These are phyloP conservation scores for Lordiphosa collinella DNA, from an alignment of 1,140 invertebrate genomes.

Conservation along the genomic window DNA sequence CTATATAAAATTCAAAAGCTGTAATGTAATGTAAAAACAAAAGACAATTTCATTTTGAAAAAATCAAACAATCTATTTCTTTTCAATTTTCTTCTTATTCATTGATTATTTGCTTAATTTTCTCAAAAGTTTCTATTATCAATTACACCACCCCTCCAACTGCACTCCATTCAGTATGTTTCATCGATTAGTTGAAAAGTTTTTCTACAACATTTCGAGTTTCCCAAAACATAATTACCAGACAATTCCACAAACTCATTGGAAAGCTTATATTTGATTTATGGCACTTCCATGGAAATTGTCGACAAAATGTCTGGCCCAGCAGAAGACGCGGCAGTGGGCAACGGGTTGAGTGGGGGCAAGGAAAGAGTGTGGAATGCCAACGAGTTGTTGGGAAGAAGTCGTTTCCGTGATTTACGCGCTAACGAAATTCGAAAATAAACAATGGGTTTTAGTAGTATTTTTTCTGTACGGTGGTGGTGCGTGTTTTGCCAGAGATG, in stretches of 20 bases:
- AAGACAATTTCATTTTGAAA: too few species aligned
- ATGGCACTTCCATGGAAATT: slow-evolving; percentile 75
- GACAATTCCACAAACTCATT: slow-evolving; percentile 56
- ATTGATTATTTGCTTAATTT: too few species aligned
- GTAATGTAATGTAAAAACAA: too few species aligned
- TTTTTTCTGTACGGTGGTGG: slow-evolving; percentile 32
- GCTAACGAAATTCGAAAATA: slow-evolving; percentile 68
- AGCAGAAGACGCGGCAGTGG: slow-evolving; percentile 28
- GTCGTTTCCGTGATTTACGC: slow-evolving; percentile 74
- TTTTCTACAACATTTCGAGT: slow-evolving; percentile 1
- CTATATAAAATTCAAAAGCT: too few species aligned
- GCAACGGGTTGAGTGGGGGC: neutral
- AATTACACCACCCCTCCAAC: too few species aligned
- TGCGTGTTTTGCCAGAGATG: slow-evolving; percentile 5
- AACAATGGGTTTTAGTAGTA: slow-evolving; percentile 69
- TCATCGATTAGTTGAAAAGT: neutral
- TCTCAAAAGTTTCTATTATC: too few species aligned
- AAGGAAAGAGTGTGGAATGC: neutral
- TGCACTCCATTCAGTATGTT: neutral
- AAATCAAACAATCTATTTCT: too few species aligned
- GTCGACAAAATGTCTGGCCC: slow-evolving; percentile 76
- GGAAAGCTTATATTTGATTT: slow-evolving; percentile 67
- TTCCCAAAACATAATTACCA: slow-evolving; percentile 51
- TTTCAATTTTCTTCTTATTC: too few species aligned
- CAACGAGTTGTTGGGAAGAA: slow-evolving; percentile 48